Conservation (phyloP, 2,888 invertebrate genomes). For the Netelia fuscicornis region DNA sequence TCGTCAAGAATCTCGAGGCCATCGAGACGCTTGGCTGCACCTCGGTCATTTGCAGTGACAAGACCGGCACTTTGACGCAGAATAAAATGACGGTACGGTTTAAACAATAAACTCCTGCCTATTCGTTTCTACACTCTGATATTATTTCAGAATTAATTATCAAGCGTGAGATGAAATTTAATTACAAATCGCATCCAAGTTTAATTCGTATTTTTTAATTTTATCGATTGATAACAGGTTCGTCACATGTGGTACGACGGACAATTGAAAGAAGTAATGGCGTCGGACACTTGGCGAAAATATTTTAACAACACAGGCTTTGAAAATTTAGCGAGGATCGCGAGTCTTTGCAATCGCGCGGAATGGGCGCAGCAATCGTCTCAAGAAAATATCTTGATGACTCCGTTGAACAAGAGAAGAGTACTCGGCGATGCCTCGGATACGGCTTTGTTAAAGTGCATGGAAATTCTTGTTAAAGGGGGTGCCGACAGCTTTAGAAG, state of each 20-base stretch:
- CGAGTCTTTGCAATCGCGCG: conserved; percentile 90
- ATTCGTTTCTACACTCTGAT: conserved; percentile 86
- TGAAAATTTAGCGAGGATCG: conserved; percentile 77
- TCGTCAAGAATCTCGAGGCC: conserved; percentile 92
- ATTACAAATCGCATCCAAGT: neutral
- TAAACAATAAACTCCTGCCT: conserved; percentile 77
- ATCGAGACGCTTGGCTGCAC: conserved; percentile 92
- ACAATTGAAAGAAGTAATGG: conserved; percentile 85
- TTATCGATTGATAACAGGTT: conserved; percentile 84
- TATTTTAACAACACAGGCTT: conserved; percentile 83
- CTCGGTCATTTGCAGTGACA: conserved; percentile 92
- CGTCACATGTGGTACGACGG: conserved; percentile 88
- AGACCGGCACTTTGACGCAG: conserved; percentile 91
- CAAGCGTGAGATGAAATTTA: conserved; percentile 69
- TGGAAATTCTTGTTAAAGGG: conserved; percentile 86
- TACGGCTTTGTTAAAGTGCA: conserved; percentile 89
- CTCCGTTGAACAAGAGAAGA: conserved; percentile 85
- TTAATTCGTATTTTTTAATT: neutral
- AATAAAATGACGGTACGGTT: conserved; percentile 91
- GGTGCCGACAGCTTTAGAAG: conserved; percentile 86
- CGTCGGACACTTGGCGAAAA: conserved; percentile 88
- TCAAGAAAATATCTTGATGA: conserved; percentile 82
- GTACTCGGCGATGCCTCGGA: conserved; percentile 90
- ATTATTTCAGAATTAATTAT: conserved; percentile 77
- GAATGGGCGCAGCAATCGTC: conserved; percentile 87